Percentiles rank a stretch among this genome's conserved stretches.
These are phyloP conservation scores for Solenopsis fugax DNA, from an alignment of 1,140 invertebrate genomes.

Conservation along the genomic window DNA sequence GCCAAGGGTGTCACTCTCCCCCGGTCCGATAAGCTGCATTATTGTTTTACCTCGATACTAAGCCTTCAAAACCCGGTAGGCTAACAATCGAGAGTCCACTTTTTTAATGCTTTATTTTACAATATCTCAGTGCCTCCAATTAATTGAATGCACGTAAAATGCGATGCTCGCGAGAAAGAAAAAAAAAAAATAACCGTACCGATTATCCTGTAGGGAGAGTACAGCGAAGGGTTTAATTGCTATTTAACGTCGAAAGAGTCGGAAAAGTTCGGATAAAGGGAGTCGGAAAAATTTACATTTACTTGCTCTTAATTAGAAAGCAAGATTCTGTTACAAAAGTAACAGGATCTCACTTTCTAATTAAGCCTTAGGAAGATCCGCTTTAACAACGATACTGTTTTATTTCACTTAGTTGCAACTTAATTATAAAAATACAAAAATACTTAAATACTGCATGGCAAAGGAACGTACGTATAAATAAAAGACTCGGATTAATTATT, in stretches of 20 bases:
- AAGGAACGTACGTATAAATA: background rate
- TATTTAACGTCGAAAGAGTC: slow-evolving; percentile 55
- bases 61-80: slow-evolving; percentile 44
- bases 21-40: slow-evolving; percentile 53
- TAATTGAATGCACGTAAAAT: slow-evolving; percentile 25
- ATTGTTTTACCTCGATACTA: slow-evolving; percentile 47
- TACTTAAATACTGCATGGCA: background rate
- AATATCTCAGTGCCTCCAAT: background rate
- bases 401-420: slow-evolving; percentile 36
- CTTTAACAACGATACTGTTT: slow-evolving; percentile 43
- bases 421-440: slow-evolving; percentile 39
- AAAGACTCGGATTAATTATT: slow-evolving; percentile 16
- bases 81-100: slow-evolving; percentile 32
- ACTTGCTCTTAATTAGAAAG: slow-evolving; percentile 62
- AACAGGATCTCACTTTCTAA: slow-evolving; percentile 55
- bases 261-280: slow-evolving; percentile 28
- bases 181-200: background rate
- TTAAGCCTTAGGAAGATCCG: slow-evolving; percentile 27
- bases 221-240: slow-evolving; percentile 42
- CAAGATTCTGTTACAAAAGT: slow-evolving; percentile 57
- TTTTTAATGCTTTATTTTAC: slow-evolving; percentile 29
- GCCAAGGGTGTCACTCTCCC: slow-evolving; percentile 67
- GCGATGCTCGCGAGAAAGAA: background rate
- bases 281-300: slow-evolving; percentile 56
- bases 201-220: slow-evolving; percentile 49